Base-by-base conservation (phyloP, 2,113 vertebrate species). In the Beaufortia kweichowensis region DNA sequence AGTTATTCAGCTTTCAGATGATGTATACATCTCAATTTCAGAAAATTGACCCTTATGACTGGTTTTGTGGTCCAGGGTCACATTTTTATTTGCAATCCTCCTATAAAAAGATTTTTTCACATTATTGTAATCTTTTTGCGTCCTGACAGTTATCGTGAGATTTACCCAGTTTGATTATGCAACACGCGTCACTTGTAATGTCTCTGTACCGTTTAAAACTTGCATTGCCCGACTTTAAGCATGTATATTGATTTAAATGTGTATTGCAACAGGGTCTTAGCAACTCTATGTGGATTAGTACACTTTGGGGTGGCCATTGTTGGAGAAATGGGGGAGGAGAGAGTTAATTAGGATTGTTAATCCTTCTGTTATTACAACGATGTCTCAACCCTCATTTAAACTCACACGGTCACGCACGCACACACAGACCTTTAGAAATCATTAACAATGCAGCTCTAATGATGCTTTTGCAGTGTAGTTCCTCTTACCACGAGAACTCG, bases 311-410 rank as follows among this genome's bases (percentile, higher is more conserved):
- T 78, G 66, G 75, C 61, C 56, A 60, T 80, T 83, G 80, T 83
- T 76, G 29, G 67, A 28, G 56, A 48, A 64, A 65, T 53, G 78
- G 62, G 79, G 85, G 79, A 29, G 80, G 81, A 82, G 79, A 65
- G 60, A 71, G 76, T 83, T 85, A 80, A 85, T 87, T 85, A 86
- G 79, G 74, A 72, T 81, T 62, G 39, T 78, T 84, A 85, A 85
- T 85, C 75, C 74, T 75, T 61, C 81, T 83, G 81, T 87, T 85
- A 84, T 84, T 87, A 79, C 79, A 81, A 78, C 70, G 63, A 39
- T 77, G 75, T 70, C 69, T 60, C 57, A 75, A 63, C 69, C 50
- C 39, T 60, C 39, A 29, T 7, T 21, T 31, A 71, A 43, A 56
- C 53, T 28, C 46, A 39, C 31, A 2, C 75, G 56, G 33, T 21